Conservation (phyloP, 2,888 invertebrate species). For the Chaitophorus viminalis region DNA sequence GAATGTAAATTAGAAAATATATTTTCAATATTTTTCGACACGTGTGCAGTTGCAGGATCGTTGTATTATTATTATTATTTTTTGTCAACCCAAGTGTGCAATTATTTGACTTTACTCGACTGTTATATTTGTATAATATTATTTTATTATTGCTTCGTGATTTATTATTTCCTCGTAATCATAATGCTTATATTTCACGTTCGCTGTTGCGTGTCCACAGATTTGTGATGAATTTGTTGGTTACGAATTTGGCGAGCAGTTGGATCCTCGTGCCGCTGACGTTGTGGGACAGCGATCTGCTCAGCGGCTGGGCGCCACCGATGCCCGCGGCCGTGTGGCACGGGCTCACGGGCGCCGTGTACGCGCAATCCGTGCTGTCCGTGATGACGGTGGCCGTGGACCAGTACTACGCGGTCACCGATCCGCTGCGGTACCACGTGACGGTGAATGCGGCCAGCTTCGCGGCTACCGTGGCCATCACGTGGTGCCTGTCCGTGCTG, state of each 20-base stretch:
- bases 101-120: no score
- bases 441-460: constrained; percentile 71
- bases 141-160: no score
- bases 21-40: no score
- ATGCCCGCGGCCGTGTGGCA: constrained; percentile 69
- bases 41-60: no score
- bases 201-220: constrained; percentile 69
- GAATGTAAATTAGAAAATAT: no score
- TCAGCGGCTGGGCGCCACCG: constrained; percentile 68
- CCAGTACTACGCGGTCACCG: constrained; percentile 76
- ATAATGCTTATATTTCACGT: no score
- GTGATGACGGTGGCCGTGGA: constrained; percentile 75
- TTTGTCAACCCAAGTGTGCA: no score
- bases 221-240: constrained; percentile 74
- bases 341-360: constrained; percentile 73
- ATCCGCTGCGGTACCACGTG: constrained; percentile 74
- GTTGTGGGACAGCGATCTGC: constrained; percentile 65
- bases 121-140: no score
- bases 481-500: constrained; percentile 69
- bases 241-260: constrained; percentile 68
- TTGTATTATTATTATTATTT: no score
- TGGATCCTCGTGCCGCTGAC: constrained; percentile 68
- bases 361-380: constrained; percentile 73
- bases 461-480: constrained; percentile 68
- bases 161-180: no score